Evolutionary conservation across 23 tunicate species (phyloP), one percentile per base, ranked within the genome.

Genomic region (Halocynthia roretzi): DNA sequence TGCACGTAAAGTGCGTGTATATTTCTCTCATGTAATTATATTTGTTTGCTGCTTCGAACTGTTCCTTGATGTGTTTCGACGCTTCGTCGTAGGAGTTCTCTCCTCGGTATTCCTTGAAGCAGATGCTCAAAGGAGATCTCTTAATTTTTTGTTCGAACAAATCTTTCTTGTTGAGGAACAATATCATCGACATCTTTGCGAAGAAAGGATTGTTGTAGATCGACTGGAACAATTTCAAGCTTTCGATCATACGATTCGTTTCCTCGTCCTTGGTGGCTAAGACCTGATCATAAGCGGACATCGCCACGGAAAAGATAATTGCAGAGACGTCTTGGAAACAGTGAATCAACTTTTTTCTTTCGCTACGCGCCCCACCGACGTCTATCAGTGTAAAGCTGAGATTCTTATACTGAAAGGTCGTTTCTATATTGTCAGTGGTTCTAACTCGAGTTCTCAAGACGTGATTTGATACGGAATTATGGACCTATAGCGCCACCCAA

Each of bases 351-450:
- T 87, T 87, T 53, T 87, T 87, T 1, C 93, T 68, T 56, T 87
- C 93, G 14, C 94, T 87, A 49, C 93, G 56, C 63, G 69, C 79
- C 0, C 93, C 93, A n/a, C 93, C 93, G 50, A 87, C 93, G 65
- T 87, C 93, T 19, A 87, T 81, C 68, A 86, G 64, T 15, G 81
- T 86, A 40, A 86, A 87, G 64, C 76, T 86, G 49, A 87, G 70
- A 56, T 88, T 76, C 61, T 94, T 94, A 71, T 81, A 94, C 53
- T 85, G 68, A 62, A 96, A 96, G 55, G 51, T 78, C 15, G 96
- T 96, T 78, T 96, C 99, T 48, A 88, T 92, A 56, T 88, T 90
- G 18, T 96, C 99, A 7, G 99, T 96, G 8, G 99, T 96, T 75
- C 90, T 96, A 6, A 89, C 89, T 81, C 99, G 62, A 11, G 96